These are phyloP conservation scores for Dysmachus trigonus DNA, from an alignment of 2,888 invertebrate genomes.

Conservation along the genomic window DNA sequence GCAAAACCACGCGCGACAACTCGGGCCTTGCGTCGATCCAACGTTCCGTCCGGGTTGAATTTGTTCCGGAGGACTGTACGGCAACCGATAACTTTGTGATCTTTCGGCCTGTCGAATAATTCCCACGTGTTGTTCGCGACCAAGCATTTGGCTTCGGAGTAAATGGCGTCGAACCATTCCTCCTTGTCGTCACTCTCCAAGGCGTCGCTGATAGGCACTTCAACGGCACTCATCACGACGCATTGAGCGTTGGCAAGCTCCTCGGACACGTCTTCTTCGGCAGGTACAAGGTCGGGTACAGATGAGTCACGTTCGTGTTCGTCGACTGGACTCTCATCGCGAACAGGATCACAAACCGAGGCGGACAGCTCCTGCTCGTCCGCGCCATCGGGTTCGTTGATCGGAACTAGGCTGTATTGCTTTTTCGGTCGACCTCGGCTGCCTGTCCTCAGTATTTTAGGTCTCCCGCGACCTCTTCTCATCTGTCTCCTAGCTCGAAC, in stretches of 20 bases:
- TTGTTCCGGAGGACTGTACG: not conserved
- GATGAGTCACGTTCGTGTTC: too few species aligned
- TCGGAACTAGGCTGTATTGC: not conserved
- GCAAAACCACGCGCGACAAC: not conserved
- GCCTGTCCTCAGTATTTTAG: not conserved
- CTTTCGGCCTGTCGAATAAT: constrained; percentile 31
- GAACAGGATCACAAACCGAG: too few species aligned
- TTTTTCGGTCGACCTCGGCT: not conserved
- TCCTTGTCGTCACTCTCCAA: not conserved
- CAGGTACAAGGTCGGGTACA: too few species aligned
- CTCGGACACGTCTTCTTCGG: too few species aligned
- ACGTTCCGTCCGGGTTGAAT: not conserved
- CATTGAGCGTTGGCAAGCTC: too few species aligned
- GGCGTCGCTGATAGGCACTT: not conserved
- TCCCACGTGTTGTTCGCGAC: constrained; percentile 48
- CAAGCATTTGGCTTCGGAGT: constrained; percentile 44
- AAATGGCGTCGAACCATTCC: not conserved
- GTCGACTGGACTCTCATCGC: too few species aligned
- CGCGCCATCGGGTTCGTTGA: too few species aligned
- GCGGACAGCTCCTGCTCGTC: too few species aligned
- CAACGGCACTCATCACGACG: not conserved
- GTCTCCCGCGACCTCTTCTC: not conserved
- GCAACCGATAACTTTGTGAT: constrained; percentile 1
- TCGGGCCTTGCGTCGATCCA: constrained; percentile 2
- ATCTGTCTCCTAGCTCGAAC: too few species aligned